Base-by-base conservation (phyloP, 2,797 vertebrate genomes). In the Cossypha heuglini region DNA sequence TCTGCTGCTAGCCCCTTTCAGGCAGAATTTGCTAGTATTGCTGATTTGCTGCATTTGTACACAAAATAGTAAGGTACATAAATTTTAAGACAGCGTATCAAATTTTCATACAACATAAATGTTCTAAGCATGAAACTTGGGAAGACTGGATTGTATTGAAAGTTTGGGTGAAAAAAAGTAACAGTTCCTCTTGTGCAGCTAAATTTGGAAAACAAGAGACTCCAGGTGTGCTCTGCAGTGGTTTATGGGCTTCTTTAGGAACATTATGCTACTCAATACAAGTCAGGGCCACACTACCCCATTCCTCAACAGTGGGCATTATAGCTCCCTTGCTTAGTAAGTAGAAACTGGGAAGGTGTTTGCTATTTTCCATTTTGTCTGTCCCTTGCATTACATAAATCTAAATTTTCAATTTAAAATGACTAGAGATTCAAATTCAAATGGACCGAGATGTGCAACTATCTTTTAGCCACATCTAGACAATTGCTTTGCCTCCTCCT, bases 301-400 rank as follows among this genome's bases (percentile, higher is more conserved):
- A 38, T 62, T 88, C 48, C 64, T 77, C 59, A 76, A 4, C 28
- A 31, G 12, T 3, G 21, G 22, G 13, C 13, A 16, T 3, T 10
- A 29, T 5, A 43, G 16, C 12, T 88, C 25, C 37, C 33, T 33
- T 52, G 17, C 24, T n/a, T 48, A 48, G 13, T 22, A 52, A 51
- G 11, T 29, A 20, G 46, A 76, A 80, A 33, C 15, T 28, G 28
- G 46, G 28, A 79, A 63, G 22, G 25, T 37, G 6, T 42, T 80
- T 28, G 12, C 17, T 51, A 26, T 35, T 74, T 80, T 57, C 49
- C 13, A 7, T 61, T 63, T 77, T 63, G 14, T 69, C 24, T 46
- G 19, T 64, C 7, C 15, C 24, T 3, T 1, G 2, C 6, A n/a
- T 28, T 38, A 64, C 9, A 26, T 35, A 35, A 58, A 76, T 0